Conservation (phyloP, 2,888 invertebrate genomes). For the Hetaerina titia region DNA sequence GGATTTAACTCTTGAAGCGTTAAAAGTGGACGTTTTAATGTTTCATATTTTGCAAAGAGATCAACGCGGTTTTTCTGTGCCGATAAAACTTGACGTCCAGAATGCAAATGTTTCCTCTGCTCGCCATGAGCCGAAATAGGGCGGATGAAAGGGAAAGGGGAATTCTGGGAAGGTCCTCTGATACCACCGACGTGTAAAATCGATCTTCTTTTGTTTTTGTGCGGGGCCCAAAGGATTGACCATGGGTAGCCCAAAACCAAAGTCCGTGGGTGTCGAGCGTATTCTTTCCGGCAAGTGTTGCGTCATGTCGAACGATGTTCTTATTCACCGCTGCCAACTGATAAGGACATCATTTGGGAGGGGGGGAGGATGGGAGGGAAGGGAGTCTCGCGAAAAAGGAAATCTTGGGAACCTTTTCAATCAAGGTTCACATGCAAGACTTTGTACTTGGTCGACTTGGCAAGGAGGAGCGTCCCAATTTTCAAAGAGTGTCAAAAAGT, state of each 20-base stretch:
- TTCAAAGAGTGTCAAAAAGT: neutral
- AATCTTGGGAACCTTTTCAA: neutral
- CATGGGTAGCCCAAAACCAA: neutral
- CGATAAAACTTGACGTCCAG: no score
- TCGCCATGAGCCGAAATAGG: no score
- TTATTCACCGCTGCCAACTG: neutral
- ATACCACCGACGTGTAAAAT: neutral
- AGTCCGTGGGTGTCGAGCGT: neutral
- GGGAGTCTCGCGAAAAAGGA: neutral
- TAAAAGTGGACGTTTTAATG: no score
- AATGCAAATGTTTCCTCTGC: no score
- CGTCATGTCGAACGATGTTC: neutral
- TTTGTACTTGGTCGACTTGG: neutral
- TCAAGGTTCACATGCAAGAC: neutral
- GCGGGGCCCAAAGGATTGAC: neutral
- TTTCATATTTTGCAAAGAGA: no score
- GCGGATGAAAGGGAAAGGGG: neutral
- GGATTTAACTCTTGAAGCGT: no score
- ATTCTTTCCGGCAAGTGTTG: neutral
- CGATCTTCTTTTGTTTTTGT: neutral
- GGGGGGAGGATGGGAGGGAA: neutral
- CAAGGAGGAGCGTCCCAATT: slow-evolving; percentile 8
- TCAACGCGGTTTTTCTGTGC: no score
- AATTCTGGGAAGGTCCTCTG: neutral
- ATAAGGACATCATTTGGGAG: neutral